Evolutionary conservation across 2,888 invertebrate genomes (phyloP).

Genomic region (Helobdella robusta): DNA sequence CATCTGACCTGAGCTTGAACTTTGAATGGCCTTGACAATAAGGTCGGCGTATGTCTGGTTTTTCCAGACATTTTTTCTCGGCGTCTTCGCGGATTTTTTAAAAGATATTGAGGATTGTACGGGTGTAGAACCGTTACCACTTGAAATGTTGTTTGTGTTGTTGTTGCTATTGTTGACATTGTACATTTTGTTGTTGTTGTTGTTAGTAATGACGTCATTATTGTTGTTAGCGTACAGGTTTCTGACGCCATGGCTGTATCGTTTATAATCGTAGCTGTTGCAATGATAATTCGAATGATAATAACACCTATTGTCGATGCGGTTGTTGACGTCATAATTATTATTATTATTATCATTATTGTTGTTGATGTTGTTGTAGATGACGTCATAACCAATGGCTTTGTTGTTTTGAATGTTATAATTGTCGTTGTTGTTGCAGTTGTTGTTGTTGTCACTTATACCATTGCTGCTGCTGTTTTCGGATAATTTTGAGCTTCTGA

Average conservation of each 20-base stretch:
- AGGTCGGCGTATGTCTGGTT: slow-evolving; percentile 26
- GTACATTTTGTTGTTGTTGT: slow-evolving; percentile 4
- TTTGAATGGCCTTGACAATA: slow-evolving; percentile 25
- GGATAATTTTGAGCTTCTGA: background rate
- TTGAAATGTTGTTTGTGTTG: no score
- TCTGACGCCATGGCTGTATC: no score
- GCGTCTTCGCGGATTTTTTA: background rate
- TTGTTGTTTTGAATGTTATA: background rate
- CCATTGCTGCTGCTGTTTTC: background rate
- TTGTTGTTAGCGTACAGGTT: background rate
- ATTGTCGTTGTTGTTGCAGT: slow-evolving; percentile 5
- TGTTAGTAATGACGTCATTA: background rate
- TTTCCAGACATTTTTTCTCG: slow-evolving; percentile 24
- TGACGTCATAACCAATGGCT: background rate
- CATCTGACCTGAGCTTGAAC: slow-evolving; percentile 14
- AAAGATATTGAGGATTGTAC: no score
- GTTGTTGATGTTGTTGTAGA: background rate
- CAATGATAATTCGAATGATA: no score
- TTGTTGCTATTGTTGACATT: background rate
- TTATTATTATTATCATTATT: background rate
- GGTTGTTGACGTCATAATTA: background rate
- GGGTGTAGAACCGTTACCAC: no score
- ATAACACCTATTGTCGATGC: background rate
- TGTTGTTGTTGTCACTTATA: background rate
- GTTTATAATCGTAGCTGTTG: no score